Conservation (phyloP, 2,888 invertebrate genomes). For the Pachymerium ferrugineum region DNA sequence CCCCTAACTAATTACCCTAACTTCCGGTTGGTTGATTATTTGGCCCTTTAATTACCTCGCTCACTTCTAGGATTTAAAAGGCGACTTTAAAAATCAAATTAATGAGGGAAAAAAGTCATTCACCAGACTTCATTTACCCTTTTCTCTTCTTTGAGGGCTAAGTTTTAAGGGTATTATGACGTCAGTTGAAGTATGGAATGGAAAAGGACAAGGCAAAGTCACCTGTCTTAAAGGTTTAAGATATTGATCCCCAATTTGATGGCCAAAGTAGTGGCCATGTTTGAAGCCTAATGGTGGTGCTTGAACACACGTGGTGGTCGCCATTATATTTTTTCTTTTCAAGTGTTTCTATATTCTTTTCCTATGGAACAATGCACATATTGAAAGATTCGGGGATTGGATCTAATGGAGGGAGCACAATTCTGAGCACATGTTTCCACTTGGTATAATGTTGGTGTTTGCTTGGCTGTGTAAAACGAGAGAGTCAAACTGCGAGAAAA, state of each 20-base stretch:
- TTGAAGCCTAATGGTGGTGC: slow-evolving; percentile 4
- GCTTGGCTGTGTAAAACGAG: not conserved
- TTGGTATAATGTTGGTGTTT: slow-evolving; percentile 10
- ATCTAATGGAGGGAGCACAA: not conserved
- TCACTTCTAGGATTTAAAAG: not conserved
- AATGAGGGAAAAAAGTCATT: not conserved
- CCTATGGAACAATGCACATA: slow-evolving; percentile 10
- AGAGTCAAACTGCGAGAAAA: not conserved
- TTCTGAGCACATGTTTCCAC: slow-evolving; percentile 1
- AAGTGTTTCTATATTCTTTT: slow-evolving; percentile 15
- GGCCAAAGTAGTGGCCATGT: slow-evolving; percentile 12
- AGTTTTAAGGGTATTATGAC: not conserved
- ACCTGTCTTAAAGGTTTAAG: slow-evolving; percentile 18
- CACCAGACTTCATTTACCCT: not conserved
- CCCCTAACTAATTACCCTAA: not conserved
- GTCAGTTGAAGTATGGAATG: not conserved
- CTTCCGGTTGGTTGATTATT: slow-evolving; percentile 13
- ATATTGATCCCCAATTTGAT: slow-evolving; percentile 16
- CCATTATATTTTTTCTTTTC: slow-evolving; percentile 14
- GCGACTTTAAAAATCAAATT: not conserved
- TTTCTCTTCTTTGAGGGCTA: not conserved
- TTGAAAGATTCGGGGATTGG: slow-evolving; percentile 1
- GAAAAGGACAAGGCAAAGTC: slow-evolving; percentile 4
- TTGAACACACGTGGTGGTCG: not conserved
- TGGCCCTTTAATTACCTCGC: not conserved